Evolutionary conservation across 2,113 vertebrate genomes (phyloP).

Genomic region (Lipophrys pholis): DNA sequence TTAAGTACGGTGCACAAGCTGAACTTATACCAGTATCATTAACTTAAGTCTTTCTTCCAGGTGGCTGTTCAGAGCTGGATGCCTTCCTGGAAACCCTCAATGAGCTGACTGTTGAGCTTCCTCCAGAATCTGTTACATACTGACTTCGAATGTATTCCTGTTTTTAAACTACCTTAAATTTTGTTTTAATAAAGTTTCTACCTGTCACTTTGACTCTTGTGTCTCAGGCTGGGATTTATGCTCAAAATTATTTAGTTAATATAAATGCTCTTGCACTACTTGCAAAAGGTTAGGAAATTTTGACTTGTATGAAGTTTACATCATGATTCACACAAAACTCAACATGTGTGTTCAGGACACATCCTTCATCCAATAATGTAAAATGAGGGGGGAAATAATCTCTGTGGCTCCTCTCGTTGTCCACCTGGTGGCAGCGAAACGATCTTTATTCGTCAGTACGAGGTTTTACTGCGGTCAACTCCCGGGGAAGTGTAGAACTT

Average conservation of each 20-base stretch:
- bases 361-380: no score
- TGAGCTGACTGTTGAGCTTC: constrained; percentile 70
- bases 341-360: no score
- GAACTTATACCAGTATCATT: constrained; percentile 5
- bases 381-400: no score
- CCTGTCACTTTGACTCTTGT: background rate
- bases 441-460: no score
- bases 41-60: constrained; percentile 40
- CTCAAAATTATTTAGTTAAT: no score
- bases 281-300: no score
- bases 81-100: constrained; percentile 70
- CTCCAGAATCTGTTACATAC: constrained; percentile 56
- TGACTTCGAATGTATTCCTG: constrained; percentile 4
- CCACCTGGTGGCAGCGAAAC: no score
- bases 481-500: constrained; percentile 40
- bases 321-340: no score
- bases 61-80: constrained; percentile 39
- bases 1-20: background rate
- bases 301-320: no score
- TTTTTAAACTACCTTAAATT: constrained; percentile 14
- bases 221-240: no score
- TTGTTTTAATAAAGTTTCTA: constrained; percentile 56
- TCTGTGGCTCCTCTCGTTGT: no score
- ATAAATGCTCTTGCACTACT: no score
- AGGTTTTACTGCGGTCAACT: background rate